These are phyloP conservation scores for Gopherus evgoodei DNA, from an alignment of 2,113 vertebrate species.

Conservation along the genomic window DNA sequence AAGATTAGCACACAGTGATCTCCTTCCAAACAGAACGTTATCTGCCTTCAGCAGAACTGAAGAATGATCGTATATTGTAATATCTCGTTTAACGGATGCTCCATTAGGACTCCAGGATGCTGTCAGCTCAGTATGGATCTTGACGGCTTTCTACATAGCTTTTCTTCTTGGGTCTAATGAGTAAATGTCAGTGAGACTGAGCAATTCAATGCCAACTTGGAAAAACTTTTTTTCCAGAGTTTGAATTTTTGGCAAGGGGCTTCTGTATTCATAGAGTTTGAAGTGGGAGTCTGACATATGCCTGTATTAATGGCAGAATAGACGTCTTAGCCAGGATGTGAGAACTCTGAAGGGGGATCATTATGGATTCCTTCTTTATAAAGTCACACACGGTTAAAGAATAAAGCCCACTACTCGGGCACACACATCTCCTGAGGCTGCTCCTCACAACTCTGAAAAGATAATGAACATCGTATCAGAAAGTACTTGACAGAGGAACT, in stretches of 20 bases:
- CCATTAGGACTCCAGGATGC: background rate
- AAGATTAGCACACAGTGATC: background rate
- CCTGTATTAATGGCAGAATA: background rate
- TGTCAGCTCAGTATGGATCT: background rate
- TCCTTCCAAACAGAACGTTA: background rate
- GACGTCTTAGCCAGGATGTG: background rate
- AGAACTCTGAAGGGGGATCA: background rate
- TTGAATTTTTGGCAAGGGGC: background rate
- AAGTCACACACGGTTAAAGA: rapidly evolving
- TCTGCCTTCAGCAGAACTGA: background rate
- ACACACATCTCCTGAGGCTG: background rate
- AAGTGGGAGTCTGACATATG: background rate
- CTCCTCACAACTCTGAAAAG: background rate
- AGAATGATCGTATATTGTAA: background rate
- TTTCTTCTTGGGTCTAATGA: background rate
- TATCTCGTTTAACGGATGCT: background rate
- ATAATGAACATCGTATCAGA: rapidly evolving
- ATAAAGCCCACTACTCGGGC: rapidly evolving
- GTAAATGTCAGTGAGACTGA: background rate
- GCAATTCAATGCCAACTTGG: background rate
- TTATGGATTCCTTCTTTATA: background rate
- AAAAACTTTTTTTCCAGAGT: background rate
- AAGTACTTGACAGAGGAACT: rapidly evolving
- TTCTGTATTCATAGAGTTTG: background rate
- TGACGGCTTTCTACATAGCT: background rate